These are phyloP conservation scores for Dromius quadrimaculatus DNA, from an alignment of 2,888 invertebrate species.

Conservation along the genomic window DNA sequence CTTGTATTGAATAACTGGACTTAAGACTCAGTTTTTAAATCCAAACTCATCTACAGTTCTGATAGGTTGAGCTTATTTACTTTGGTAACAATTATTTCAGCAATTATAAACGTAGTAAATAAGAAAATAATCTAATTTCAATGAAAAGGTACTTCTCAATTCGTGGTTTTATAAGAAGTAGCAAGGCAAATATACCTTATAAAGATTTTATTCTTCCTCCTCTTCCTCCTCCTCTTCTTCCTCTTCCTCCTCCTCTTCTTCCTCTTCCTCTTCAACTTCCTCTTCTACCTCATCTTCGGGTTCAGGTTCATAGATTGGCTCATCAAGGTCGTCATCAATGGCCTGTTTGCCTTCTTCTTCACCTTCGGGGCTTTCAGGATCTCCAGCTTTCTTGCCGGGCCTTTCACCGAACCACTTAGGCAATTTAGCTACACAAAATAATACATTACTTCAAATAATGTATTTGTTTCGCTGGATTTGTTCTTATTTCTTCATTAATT, in stretches of 20 bases:
- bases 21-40: too few relatives aligned
- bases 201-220: slow-evolving; percentile 65
- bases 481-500: too few relatives aligned
- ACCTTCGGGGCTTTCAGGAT: slow-evolving; percentile 90
- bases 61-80: too few relatives aligned
- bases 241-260: slow-evolving; percentile 81
- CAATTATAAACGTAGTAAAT: too few relatives aligned
- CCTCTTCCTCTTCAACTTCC: slow-evolving; percentile 78
- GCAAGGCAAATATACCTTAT: slow-evolving; percentile 25
- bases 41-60: too few relatives aligned
- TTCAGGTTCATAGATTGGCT: slow-evolving; percentile 76
- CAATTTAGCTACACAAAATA: slow-evolving; percentile 78
- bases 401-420: slow-evolving; percentile 97
- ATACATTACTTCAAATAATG: not conserved
- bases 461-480: slow-evolving; percentile 28
- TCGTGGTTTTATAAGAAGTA: not conserved
- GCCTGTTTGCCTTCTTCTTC: slow-evolving; percentile 88
- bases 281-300: slow-evolving; percentile 82
- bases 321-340: slow-evolving; percentile 72
- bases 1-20: too few relatives aligned
- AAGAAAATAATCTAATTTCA: not conserved
- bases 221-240: slow-evolving; percentile 78
- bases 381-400: slow-evolving; percentile 92
- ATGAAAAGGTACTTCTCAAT: not conserved
- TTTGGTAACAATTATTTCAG: too few relatives aligned